Conservation (phyloP, 1,140 invertebrate species). For the Ceratosolen solmsi region DNA sequence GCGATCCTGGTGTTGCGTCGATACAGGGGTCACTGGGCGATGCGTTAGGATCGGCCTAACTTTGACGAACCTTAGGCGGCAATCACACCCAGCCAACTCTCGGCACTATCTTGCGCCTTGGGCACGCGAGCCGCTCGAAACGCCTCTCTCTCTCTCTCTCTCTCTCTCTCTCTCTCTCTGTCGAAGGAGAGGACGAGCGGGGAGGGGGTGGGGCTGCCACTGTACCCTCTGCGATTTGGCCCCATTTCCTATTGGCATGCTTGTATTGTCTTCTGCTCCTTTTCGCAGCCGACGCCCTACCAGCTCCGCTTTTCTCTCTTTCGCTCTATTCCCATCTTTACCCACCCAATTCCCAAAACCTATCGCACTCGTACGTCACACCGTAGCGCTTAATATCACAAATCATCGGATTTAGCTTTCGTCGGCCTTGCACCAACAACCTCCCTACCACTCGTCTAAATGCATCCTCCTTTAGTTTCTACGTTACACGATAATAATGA, state of each 20-base stretch:
- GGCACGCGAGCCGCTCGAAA: not conserved
- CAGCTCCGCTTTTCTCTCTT: not conserved
- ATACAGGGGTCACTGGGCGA: constrained; percentile 49
- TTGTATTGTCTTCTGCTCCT: constrained; percentile 39
- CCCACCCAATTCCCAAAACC: not conserved
- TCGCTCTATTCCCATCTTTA: constrained; percentile 8
- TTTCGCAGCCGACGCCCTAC: not conserved
- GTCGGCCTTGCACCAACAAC: too few species aligned
- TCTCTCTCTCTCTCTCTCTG: not conserved
- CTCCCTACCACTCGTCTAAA: too few species aligned
- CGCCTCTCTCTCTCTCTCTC: constrained; percentile 25
- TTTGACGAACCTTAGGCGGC: constrained; percentile 69
- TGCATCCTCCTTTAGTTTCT: too few species aligned
- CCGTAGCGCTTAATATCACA: too few species aligned
- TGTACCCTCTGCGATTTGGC: constrained; percentile 32
- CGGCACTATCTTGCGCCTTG: not conserved
- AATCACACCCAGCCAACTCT: constrained; percentile 17
- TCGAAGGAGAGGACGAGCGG: not conserved
- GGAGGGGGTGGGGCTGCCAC: not conserved
- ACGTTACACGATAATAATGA: too few species aligned
- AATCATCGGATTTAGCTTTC: too few species aligned
- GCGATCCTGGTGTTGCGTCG: not conserved
- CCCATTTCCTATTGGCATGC: constrained; percentile 48
- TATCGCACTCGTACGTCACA: too few species aligned
- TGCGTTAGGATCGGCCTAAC: constrained; percentile 56